phyloP scores from a whole-genome alignment of 92 coral and sea anemone genomes.

The Epizoanthus stellaris region DNA sequence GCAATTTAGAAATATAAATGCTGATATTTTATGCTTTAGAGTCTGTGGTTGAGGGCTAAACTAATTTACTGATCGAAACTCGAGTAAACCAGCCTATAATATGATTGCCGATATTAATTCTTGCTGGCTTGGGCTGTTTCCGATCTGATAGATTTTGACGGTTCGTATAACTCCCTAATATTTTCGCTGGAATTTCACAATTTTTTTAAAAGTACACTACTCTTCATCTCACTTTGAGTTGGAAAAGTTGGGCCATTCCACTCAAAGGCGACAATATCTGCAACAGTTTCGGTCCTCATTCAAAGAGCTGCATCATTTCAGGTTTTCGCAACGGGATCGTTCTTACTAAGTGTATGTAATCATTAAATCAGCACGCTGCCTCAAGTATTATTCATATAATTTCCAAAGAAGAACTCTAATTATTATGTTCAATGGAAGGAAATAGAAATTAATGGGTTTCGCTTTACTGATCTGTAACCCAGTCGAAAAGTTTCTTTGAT shows the following conservation, averaged over 20 bases:
- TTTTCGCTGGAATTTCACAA: not conserved
- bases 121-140: not conserved
- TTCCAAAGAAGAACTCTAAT: slow-evolving; percentile 15
- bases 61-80: not conserved
- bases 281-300: not conserved
- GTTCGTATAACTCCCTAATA: not conserved
- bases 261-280: not conserved
- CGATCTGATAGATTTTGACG: not conserved
- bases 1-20: not conserved
- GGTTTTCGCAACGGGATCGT: slow-evolving; percentile 3
- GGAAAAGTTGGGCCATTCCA: not conserved
- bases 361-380: slow-evolving; percentile 16
- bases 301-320: not conserved
- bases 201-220: not conserved
- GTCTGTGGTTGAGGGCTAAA: not conserved
- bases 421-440: slow-evolving; percentile 12
- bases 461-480: slow-evolving; percentile 11
- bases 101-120: not conserved
- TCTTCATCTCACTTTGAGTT: not conserved
- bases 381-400: slow-evolving; percentile 1
- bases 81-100: not conserved
- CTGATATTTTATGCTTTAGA: not conserved
- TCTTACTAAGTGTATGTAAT: slow-evolving; percentile 5
- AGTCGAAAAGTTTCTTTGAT: not conserved
- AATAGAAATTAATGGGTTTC: not conserved